These are phyloP conservation scores for Liposcelis brunnea DNA, from an alignment of 2,888 invertebrate genomes.

Conservation along the genomic window DNA sequence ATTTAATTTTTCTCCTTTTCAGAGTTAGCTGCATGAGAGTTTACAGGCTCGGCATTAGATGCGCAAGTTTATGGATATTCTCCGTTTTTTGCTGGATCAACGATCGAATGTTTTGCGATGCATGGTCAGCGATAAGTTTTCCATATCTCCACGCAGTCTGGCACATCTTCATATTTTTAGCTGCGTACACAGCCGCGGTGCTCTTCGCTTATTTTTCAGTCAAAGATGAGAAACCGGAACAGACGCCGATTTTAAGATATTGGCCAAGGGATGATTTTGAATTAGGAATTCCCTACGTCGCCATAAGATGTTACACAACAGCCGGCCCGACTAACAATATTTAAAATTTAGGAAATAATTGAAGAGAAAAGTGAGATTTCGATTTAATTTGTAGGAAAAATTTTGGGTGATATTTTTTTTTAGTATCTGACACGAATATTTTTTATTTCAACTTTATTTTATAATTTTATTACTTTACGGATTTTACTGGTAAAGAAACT, in stretches of 20 bases:
- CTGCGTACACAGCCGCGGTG: slow-evolving; percentile 57
- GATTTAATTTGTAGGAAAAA: too few species aligned
- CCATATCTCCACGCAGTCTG: slow-evolving; percentile 70
- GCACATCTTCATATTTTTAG: slow-evolving; percentile 67
- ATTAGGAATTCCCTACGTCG: slow-evolving; percentile 57
- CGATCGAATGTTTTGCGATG: slow-evolving; percentile 61
- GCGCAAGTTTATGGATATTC: slow-evolving; percentile 45
- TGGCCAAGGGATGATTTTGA: slow-evolving; percentile 66
- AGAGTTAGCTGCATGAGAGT: slow-evolving; percentile 46
- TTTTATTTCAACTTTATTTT: too few species aligned
- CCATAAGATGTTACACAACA: slow-evolving; percentile 25
- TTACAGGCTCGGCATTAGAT: slow-evolving; percentile 51
- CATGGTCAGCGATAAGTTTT: slow-evolving; percentile 59
- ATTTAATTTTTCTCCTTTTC: too few species aligned
- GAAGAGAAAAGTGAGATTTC: too few species aligned
- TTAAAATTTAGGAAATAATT: too few species aligned
- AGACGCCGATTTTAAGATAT: slow-evolving; percentile 48
- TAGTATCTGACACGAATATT: too few species aligned
- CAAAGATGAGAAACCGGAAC: slow-evolving; percentile 49
- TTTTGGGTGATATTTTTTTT: too few species aligned
- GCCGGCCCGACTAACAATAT: too few species aligned
- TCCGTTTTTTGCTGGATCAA: slow-evolving; percentile 63
- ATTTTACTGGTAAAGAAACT: too few species aligned
- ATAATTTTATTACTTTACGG: too few species aligned
- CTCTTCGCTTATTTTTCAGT: slow-evolving; percentile 66